Percentiles rank a stretch among this genome's conserved stretches.
Evolutionary conservation across 2,797 vertebrate species (phyloP).

Genomic region (Urosaurus nigricauda): DNA sequence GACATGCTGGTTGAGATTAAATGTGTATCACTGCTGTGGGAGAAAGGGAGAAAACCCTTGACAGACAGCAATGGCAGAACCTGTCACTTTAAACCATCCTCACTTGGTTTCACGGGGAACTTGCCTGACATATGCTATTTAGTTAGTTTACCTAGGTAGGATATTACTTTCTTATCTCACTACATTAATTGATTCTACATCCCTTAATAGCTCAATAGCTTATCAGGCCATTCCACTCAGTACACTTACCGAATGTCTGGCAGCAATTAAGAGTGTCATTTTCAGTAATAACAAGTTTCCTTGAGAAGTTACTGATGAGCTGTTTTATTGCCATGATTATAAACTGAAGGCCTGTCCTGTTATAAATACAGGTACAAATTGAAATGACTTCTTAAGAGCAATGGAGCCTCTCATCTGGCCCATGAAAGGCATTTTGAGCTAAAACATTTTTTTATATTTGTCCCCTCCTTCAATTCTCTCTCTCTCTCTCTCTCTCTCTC

Average conservation of each 20-base stretch:
- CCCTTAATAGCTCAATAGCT: conserved; percentile 80
- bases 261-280: conserved; percentile 79
- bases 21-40: not conserved
- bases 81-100: not conserved
- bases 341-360: conserved; percentile 69
- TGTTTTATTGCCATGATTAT: conserved; percentile 77
- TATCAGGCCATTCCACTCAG: conserved; percentile 77
- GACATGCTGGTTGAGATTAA: not conserved
- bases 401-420: conserved; percentile 61
- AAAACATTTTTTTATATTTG: too few relatives aligned
- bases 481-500: too few relatives aligned
- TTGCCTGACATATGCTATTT: conserved; percentile 71
- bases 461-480: not conserved
- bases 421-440: conserved; percentile 61
- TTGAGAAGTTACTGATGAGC: conserved; percentile 79
- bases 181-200: conserved; percentile 80
- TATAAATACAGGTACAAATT: conserved; percentile 73
- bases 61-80: too few relatives aligned
- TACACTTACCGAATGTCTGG: conserved; percentile 76
- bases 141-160: conserved; percentile 70
- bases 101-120: conserved; percentile 68
- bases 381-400: conserved; percentile 70
- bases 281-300: conserved; percentile 79
- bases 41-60: not conserved
- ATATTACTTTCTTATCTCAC: conserved; percentile 78